Evolutionary conservation across 2,797 vertebrate genomes (phyloP).

Genomic region (Epinephelus awoara): DNA sequence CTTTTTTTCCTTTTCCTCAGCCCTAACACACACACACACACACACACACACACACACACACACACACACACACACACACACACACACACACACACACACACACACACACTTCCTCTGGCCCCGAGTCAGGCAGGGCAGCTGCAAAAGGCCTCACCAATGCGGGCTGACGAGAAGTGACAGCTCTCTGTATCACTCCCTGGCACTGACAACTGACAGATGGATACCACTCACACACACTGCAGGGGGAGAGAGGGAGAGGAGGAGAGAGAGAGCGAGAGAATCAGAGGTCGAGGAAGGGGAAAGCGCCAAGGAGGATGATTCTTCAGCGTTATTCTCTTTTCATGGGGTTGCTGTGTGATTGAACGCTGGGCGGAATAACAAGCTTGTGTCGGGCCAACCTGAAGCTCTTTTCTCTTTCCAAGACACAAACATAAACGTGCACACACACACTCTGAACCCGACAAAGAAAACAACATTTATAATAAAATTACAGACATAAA

Average conservation of each 20-base stretch:
- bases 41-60: constrained; percentile 19
- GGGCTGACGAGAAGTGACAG: constrained; percentile 98
- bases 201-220: constrained; percentile 99
- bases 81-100: constrained; percentile 46
- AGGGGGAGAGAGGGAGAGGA: constrained; percentile 75
- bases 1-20: constrained; percentile 33
- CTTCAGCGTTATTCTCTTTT: constrained; percentile 91
- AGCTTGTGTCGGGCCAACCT: constrained; percentile 82
- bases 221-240: constrained; percentile 96
- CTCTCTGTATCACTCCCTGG: constrained; percentile 96
- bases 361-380: constrained; percentile 91
- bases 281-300: constrained; percentile 42
- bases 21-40: constrained; percentile 40
- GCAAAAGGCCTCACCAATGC: constrained; percentile 95
- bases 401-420: constrained; percentile 55
- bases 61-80: constrained; percentile 34
- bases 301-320: constrained; percentile 88
- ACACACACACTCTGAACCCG: background rate
- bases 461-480: background rate
- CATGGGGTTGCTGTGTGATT: constrained; percentile 91
- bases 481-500: background rate
- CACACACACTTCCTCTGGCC: constrained; percentile 79
- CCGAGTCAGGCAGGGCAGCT: constrained; percentile 93
- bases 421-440: constrained; percentile 44
- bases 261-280: constrained; percentile 13